Percentiles rank a stretch among this genome's conserved stretches.
These are phyloP conservation scores for Lordiphosa collinella DNA, from an alignment of 1,140 invertebrate genomes.

Conservation along the genomic window DNA sequence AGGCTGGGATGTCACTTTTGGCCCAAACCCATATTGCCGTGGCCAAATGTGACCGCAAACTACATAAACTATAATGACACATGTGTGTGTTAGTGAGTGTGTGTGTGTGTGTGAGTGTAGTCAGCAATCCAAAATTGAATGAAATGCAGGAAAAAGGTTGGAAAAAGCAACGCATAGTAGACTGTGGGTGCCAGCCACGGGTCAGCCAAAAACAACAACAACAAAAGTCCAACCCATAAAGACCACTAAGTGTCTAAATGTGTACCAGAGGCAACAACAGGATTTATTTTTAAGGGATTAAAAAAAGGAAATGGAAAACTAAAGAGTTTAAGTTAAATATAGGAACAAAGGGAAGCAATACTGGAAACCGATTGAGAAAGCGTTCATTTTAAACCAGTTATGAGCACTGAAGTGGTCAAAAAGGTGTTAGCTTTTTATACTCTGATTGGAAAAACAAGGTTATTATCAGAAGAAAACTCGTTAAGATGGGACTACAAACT, in stretches of 20 bases:
- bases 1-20: conserved; percentile 16
- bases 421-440: no score
- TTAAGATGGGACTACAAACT: no score
- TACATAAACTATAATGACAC: conserved; percentile 74
- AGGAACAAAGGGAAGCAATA: no score
- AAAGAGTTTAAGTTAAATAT: no score
- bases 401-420: no score
- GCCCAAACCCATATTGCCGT: conserved; percentile 49
- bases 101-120: conserved; percentile 12
- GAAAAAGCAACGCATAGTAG: conserved; percentile 42
- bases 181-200: conserved; percentile 55
- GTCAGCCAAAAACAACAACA: conserved; percentile 33
- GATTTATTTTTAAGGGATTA: neutral
- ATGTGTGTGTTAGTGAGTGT: conserved; percentile 23
- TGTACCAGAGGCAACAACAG: conserved; percentile 17
- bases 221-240: conserved; percentile 55
- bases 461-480: no score
- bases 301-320: no score
- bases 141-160: conserved; percentile 63
- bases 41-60: conserved; percentile 72
- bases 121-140: conserved; percentile 61
- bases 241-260: conserved; percentile 71
- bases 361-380: no score
- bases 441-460: no score
- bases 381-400: no score